A percentile compares a stretch with the other conserved stretches of the same genome.
Evolutionary conservation across 2,797 vertebrate species (phyloP).

Genomic region (Pseudochromis fuscus): DNA sequence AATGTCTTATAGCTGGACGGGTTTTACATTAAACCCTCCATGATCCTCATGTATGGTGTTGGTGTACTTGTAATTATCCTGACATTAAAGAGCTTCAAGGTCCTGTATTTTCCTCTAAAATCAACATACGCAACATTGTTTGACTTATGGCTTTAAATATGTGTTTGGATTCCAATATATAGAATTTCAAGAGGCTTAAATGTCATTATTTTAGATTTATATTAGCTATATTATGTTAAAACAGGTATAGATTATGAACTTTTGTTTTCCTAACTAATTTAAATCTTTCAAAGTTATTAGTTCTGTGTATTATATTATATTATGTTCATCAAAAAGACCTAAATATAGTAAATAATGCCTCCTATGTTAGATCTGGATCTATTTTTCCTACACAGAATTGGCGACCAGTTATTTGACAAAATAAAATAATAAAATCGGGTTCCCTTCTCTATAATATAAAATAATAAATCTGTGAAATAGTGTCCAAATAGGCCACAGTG

Average conservation of each 20-base stretch:
- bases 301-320: too few relatives aligned
- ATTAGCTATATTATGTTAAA: too few relatives aligned
- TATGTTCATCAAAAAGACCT: not conserved
- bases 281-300: not conserved
- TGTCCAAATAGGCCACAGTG: not conserved
- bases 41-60: not conserved
- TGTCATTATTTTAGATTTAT: not conserved
- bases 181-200: not conserved
- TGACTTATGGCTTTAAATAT: not conserved
- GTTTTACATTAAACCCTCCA: not conserved
- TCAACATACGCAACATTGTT: not conserved
- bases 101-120: not conserved
- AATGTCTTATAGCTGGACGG: not conserved
- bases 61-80: slow-evolving; percentile 1
- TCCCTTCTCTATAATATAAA: not conserved
- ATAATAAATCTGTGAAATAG: not conserved
- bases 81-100: not conserved
- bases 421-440: not conserved
- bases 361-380: not conserved
- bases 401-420: not conserved
- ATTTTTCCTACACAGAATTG: not conserved
- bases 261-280: too few relatives aligned
- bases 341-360: not conserved
- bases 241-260: not conserved
- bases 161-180: not conserved